A percentile compares a stretch with the other conserved stretches of the same genome.
These are phyloP conservation scores for Netelia inedita DNA, from an alignment of 2,888 invertebrate genomes.

Conservation along the genomic window DNA sequence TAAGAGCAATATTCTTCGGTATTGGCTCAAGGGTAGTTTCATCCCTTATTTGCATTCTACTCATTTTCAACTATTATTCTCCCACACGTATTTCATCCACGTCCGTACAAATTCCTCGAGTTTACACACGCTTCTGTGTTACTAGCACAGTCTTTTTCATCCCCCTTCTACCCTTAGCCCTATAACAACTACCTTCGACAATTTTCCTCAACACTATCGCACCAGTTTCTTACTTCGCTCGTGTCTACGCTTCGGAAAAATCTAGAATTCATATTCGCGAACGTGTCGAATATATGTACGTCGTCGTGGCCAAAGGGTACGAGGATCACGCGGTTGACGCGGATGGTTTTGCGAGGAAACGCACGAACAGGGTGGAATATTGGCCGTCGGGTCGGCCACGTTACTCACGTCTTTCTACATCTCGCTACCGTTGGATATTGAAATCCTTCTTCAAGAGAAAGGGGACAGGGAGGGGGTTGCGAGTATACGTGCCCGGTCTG, in stretches of 20 bases:
- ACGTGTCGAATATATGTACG: slow-evolving; percentile 5
- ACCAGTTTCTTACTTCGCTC: not conserved
- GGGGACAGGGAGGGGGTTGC: not conserved
- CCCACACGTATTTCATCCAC: not conserved
- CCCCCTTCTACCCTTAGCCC: slow-evolving; percentile 62
- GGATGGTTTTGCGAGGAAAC: slow-evolving; percentile 36
- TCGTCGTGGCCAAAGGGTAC: slow-evolving; percentile 12
- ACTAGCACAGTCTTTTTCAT: slow-evolving; percentile 4
- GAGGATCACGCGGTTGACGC: slow-evolving; percentile 51
- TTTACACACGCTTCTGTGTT: slow-evolving; percentile 27
- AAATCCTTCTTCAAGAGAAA: slow-evolving; percentile 49
- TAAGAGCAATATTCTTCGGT: slow-evolving; percentile 71
- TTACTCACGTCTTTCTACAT: slow-evolving; percentile 39
- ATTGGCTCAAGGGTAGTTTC: slow-evolving; percentile 70
- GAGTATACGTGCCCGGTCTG: slow-evolving; percentile 53
- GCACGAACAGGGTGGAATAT: slow-evolving; percentile 65
- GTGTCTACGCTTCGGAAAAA: not conserved
- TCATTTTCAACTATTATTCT: slow-evolving; percentile 34
- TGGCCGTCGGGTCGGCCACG: slow-evolving; percentile 52
- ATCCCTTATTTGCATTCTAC: slow-evolving; percentile 73
- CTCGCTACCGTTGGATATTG: slow-evolving; percentile 65
- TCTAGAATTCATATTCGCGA: slow-evolving; percentile 40
- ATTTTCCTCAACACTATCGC: slow-evolving; percentile 37
- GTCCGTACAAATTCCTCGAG: slow-evolving; percentile 25
- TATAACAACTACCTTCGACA: slow-evolving; percentile 52